Conservation (phyloP, 2,888 invertebrate species). For the Cryptophagus acutangulus region DNA sequence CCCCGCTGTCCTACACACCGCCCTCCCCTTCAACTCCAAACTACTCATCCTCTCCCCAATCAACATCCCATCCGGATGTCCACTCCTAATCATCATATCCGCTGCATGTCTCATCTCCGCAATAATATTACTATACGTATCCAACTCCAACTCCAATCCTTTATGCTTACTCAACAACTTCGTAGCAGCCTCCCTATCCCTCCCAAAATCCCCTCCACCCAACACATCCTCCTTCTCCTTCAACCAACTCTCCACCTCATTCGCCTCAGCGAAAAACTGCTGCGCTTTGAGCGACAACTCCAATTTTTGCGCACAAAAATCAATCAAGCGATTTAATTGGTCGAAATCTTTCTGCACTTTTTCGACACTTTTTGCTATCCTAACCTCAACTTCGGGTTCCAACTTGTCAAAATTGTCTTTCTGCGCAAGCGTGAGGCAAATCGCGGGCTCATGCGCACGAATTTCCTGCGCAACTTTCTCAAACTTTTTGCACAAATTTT, state of each 20-base stretch:
- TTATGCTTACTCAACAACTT: conserved; percentile 93
- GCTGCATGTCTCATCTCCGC: conserved; percentile 90
- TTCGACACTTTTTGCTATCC: conserved; percentile 3
- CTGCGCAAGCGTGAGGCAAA: conserved; percentile 78
- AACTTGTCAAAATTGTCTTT: conserved; percentile 61
- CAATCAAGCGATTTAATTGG: conserved; percentile 65
- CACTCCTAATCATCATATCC: conserved; percentile 69
- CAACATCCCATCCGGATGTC: conserved; percentile 79
- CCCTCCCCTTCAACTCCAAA: conserved; percentile 71
- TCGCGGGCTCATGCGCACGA: conserved; percentile 75
- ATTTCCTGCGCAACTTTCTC: conserved; percentile 89
- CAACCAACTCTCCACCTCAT: conserved; percentile 90
- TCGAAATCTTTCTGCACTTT: conserved; percentile 72
- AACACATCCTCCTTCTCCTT: conserved; percentile 80
- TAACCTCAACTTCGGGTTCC: conserved; percentile 67
- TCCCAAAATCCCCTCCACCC: conserved; percentile 79
- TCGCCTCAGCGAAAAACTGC: conserved; percentile 86
- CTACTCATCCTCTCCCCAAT: conserved; percentile 72
- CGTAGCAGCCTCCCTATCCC: conserved; percentile 85
- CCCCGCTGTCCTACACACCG: conserved; percentile 74
- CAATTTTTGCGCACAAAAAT: conserved; percentile 70
- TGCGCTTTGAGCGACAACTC: conserved; percentile 86
- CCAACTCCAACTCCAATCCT: conserved; percentile 83
- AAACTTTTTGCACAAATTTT: conserved; percentile 88
- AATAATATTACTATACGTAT: conserved; percentile 87